Conservation (phyloP, 2,113 vertebrate genomes). For the Actenoides hombroni region DNA sequence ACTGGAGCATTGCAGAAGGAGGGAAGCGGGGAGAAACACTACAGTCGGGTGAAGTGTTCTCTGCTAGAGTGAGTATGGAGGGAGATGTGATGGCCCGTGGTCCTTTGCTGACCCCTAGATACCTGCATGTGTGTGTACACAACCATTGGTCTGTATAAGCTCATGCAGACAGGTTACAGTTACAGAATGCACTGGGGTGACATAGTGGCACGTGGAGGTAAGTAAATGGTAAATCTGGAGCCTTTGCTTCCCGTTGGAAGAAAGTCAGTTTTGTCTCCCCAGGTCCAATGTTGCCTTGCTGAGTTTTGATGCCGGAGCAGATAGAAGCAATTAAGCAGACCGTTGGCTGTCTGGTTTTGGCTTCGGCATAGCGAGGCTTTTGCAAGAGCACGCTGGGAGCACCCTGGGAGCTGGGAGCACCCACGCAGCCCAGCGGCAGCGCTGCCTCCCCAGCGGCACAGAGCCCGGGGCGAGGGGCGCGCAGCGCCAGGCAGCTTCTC, state of each 20-base stretch:
- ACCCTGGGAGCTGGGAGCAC: not conserved
- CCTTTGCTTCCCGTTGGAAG: not conserved
- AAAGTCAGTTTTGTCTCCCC: not conserved
- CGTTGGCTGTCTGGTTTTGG: not conserved
- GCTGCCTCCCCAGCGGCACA: not conserved
- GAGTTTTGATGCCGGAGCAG: not conserved
- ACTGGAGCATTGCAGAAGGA: not conserved
- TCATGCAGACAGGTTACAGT: not conserved
- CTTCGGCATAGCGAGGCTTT: not conserved
- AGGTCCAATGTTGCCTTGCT: not conserved
- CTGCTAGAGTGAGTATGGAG: not conserved
- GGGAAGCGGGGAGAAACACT: not conserved
- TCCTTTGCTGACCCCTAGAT: not conserved
- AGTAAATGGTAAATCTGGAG: not conserved
- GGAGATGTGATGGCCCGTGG: not conserved
- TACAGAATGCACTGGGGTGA: not conserved
- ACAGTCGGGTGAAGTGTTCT: not conserved
- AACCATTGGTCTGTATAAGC: not conserved
- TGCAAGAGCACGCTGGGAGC: not conserved
- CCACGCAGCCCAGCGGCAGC: not conserved
- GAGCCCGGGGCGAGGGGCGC: not conserved
- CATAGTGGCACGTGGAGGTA: not conserved
- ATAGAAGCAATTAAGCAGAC: not conserved
- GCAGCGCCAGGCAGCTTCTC: not conserved
- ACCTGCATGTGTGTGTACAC: rapidly evolving